Evolutionary conservation across 1,140 invertebrate species (phyloP), one percentile per base, ranked within the genome.

Genomic region (Formica selysi): DNA sequence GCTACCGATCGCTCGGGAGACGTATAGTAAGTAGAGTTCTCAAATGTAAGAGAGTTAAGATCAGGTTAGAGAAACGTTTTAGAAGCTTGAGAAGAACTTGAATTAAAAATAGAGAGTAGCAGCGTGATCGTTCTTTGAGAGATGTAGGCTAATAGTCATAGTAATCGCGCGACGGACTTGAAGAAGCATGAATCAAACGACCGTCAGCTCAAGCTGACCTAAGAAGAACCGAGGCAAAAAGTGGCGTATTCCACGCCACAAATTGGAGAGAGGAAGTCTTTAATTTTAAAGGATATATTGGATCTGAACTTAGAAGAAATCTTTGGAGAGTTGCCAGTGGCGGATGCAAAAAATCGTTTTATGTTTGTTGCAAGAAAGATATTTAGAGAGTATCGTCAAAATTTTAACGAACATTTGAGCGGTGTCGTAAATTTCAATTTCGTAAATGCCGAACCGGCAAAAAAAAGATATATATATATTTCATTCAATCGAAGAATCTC

Each of bases 101-200:
- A 84, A 84, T 76, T 64, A 74, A 84, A 64, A 64, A 48, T 84
- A 84, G 80, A 64, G 11, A 74, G 51, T 83, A 74, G 80, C 67
- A 36, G 41, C 26, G 70, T 51, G 80, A 62, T 57, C 36, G n/a
- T 80, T 70, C n/a, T 59, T 80, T 59, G 44, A 70, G 48, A 41
- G 44, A 70, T 80, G 36, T 59, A 80, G 78, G 5, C 32, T 67
- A 65, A 38, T 64, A 78, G n/a, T 65, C 32, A n/a, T 54, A 62
- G 26, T 76, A 41, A 84, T 76, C 44, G 81, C 11, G 32, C 71
- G 38, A 38, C 41, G 22, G 22, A 48, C 61, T 65, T 76, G 73
- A 85, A 85, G 44, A 85, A 76, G 73, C 71, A 85, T 51, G 61
- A 76, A 78, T 62, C 44, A 44, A 78, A 67, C 32, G 64, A 76